phyloP scores from a whole-genome alignment of 2,113 vertebrate species.

The Campylorhamphus procurvoides region DNA sequence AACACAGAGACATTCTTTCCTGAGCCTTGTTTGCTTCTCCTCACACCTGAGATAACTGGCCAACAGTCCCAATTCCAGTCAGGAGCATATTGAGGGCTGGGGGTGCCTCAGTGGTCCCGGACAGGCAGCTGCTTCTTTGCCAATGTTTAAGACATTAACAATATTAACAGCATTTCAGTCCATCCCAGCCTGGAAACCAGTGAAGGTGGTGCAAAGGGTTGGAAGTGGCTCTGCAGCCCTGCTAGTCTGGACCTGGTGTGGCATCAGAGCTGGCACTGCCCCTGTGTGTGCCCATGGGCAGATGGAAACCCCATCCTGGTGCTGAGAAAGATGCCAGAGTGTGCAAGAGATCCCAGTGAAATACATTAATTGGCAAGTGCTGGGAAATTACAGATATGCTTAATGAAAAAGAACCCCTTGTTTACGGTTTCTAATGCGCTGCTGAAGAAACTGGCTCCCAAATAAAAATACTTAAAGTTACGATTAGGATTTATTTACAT shows the following conservation, averaged over 20 bases:
- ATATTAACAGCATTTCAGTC: too few species aligned
- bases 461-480: conserved; percentile 60
- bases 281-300: neutral
- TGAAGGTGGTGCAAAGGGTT: neutral
- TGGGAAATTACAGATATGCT: conserved; percentile 33
- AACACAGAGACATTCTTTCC: too few species aligned
- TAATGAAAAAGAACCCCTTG: conserved; percentile 44
- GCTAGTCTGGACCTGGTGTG: accelerated
- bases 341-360: neutral
- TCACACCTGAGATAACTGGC: too few species aligned
- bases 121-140: too few species aligned
- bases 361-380: conserved; percentile 4
- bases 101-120: too few species aligned
- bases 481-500: conserved; percentile 63
- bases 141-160: too few species aligned
- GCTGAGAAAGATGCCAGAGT: neutral
- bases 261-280: neutral
- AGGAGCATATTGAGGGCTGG: too few species aligned
- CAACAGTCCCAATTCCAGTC: too few species aligned
- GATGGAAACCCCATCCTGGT: neutral
- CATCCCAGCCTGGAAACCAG: neutral
- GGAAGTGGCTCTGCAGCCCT: neutral
- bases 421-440: conserved; percentile 16
- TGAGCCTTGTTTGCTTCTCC: too few species aligned
- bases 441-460: conserved; percentile 46